Evolutionary conservation across 2,113 vertebrate species (phyloP), one percentile per base, ranked within the genome.

Genomic region (Psilopogon haemacephalus): DNA sequence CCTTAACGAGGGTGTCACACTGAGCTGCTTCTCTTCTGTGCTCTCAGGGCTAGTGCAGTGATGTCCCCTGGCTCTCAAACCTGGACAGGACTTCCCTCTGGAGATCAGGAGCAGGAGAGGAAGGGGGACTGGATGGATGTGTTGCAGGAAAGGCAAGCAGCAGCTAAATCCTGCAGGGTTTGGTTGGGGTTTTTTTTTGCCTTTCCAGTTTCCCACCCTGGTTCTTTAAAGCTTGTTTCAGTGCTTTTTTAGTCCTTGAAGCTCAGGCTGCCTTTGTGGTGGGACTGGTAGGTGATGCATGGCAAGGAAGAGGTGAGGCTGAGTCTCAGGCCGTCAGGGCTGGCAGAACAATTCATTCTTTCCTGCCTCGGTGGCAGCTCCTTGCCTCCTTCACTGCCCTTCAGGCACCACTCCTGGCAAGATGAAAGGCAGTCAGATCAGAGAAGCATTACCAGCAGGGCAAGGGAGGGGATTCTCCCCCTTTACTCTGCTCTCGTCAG

Each of bases 211-310:
- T 54, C 58, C 46, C 21, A 0, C 44, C 24, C 40, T 73, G 19
- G 3, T 56, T 73, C 68, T 80, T 80, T 70, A 70, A 84, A 87
- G 77, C 74, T 76, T 73, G 2, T 70, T 84, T 75, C 4, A 1
- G 33, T 88, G 75, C 77, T 60, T 86, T 71, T 67, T 86, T 68
- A 93, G 92, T 86, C 86, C 92, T 94, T 95, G 90, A 88, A 94
- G 84, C 28, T 74, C 59, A 46, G 12, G 70, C 70, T 88, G 86
- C 55, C 84, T 91, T 84, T 89, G 42, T 89, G 56, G 50, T 73
- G 79, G 63, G 67, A 79, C 72, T 83, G 68, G 13, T 28, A 65
- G 89, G 84, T 85, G 94, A 75, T 90, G 77, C 80, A 35, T 88
- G 88, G 69, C 81, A 68, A 74, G 24, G 27, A 52, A 64, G 70